Percentiles rank a stretch among this genome's conserved stretches.
These are phyloP conservation scores for Cosmopolites sordidus DNA, from an alignment of 2,888 invertebrate species.

Conservation along the genomic window DNA sequence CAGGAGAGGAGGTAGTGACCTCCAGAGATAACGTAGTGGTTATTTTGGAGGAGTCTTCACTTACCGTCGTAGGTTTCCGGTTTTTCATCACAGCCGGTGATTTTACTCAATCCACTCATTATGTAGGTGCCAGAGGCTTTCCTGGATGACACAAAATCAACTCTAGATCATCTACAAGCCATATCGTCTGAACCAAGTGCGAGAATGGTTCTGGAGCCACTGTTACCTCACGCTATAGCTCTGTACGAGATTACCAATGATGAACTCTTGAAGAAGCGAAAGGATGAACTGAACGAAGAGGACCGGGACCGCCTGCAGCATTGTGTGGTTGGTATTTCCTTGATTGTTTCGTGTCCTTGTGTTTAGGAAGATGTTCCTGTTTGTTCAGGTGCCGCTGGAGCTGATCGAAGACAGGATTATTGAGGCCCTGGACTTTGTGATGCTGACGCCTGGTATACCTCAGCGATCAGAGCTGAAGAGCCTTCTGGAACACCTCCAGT, in stretches of 20 bases:
- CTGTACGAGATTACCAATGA: slow-evolving; percentile 51
- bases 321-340: slow-evolving; percentile 47
- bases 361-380: not conserved
- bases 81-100: not conserved
- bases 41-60: slow-evolving; percentile 35
- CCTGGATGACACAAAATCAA: slow-evolving; percentile 35
- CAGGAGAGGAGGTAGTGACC: slow-evolving; percentile 27
- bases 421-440: slow-evolving; percentile 47
- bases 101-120: too few relatives aligned
- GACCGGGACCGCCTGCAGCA: slow-evolving; percentile 48
- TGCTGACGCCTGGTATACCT: slow-evolving; percentile 23
- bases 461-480: slow-evolving; percentile 28
- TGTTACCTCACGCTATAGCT: slow-evolving; percentile 44
- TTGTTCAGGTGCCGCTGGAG: slow-evolving; percentile 47
- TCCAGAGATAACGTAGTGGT: slow-evolving; percentile 34
- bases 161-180: slow-evolving; percentile 30
- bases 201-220: slow-evolving; percentile 30
- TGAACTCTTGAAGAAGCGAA: slow-evolving; percentile 46
- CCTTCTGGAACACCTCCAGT: slow-evolving; percentile 39
- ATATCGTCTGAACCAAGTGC: slow-evolving; percentile 26
- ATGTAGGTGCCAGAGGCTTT: slow-evolving; percentile 32
- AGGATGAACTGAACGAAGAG: slow-evolving; percentile 48
- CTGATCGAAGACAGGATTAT: slow-evolving; percentile 54
- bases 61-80: slow-evolving; percentile 27
- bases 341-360: too few relatives aligned